phyloP scores from a whole-genome alignment of 2,797 vertebrate species.

The Crypturellus tataupa region DNA sequence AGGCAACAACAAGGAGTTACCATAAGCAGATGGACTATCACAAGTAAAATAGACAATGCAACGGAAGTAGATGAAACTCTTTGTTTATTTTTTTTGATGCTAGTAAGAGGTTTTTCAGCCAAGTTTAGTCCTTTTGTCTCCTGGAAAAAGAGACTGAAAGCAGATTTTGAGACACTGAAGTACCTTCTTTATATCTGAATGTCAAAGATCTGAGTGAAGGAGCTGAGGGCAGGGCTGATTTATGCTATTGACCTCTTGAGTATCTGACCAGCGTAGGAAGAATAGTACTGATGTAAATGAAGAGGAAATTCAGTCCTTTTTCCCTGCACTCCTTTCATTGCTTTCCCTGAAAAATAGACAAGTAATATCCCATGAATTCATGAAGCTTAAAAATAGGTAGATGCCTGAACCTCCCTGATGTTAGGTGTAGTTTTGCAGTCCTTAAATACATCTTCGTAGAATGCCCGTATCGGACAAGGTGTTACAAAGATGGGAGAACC shows the following conservation, averaged over 20 bases:
- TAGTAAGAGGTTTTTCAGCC: not conserved
- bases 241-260: slow-evolving; percentile 13
- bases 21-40: not conserved
- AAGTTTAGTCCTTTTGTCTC: not conserved
- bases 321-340: not conserved
- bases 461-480: not conserved
- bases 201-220: slow-evolving; percentile 19
- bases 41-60: not conserved
- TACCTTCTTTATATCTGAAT: not conserved
- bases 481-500: not conserved
- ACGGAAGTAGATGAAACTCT: not conserved
- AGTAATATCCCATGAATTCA: not conserved
- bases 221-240: slow-evolving; percentile 5
- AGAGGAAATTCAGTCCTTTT: not conserved
- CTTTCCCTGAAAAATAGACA: not conserved
- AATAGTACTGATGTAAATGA: not conserved
- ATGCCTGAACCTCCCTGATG: not conserved
- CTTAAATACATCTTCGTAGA: not conserved
- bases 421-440: not conserved
- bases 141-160: not conserved
- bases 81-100: not conserved
- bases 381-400: not conserved
- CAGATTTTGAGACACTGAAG: not conserved
- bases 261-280: slow-evolving; percentile 40
- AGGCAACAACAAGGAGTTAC: not conserved